phyloP scores from a whole-genome alignment of 2,888 invertebrate genomes.

The Phyllotreta cruciferae region DNA sequence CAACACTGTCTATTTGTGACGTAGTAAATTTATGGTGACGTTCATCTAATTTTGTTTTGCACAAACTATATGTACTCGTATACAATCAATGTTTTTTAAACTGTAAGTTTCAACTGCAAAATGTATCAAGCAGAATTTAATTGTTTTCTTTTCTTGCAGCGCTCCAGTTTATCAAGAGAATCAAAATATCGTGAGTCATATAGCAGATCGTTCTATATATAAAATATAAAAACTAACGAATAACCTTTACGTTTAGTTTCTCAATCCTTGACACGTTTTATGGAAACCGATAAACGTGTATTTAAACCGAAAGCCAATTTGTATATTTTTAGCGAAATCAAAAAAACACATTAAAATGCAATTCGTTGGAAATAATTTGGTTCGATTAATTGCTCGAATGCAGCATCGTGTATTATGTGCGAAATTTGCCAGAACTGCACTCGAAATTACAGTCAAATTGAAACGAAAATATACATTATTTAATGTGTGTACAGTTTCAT shows the following conservation, averaged over 20 bases:
- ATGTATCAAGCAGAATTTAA: background rate
- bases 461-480: no score
- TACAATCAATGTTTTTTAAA: no score
- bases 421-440: conserved; percentile 14
- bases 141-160: background rate
- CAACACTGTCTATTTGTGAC: no score
- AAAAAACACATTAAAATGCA: conserved; percentile 11
- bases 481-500: no score
- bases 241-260: conserved; percentile 14
- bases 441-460: background rate
- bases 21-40: no score
- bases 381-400: conserved; percentile 19
- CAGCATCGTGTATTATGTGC: conserved; percentile 7
- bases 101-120: no score
- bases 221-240: conserved; percentile 11
- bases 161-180: conserved; percentile 18
- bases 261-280: conserved; percentile 28
- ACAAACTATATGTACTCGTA: no score
- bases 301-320: background rate
- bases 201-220: conserved; percentile 17
- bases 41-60: no score
- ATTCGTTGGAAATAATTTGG: conserved; percentile 12
- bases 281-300: conserved; percentile 9
- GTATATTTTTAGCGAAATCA: conserved; percentile 23
- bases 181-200: conserved; percentile 29